These are phyloP conservation scores for Steinernema feltiae DNA, from an alignment of 1,140 invertebrate genomes.

Conservation along the genomic window DNA sequence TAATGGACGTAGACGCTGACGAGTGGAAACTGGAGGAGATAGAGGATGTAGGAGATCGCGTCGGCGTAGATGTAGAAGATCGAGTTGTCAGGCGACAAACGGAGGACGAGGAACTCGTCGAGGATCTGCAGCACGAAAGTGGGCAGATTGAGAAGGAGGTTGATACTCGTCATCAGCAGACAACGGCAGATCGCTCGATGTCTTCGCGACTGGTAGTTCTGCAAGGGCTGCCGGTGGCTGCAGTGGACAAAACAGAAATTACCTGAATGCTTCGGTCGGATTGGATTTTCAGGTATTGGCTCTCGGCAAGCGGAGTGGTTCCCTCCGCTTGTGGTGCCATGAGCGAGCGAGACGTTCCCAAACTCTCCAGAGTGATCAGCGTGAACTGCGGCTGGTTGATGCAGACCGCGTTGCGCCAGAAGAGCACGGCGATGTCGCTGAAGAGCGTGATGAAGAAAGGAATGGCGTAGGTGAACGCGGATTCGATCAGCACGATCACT, in stretches of 20 bases:
- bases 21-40: constrained; percentile 27
- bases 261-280: constrained; percentile 26
- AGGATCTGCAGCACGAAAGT: constrained; percentile 27
- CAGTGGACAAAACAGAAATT: neutral
- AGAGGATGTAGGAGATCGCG: constrained; percentile 28
- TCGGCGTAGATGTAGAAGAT: constrained; percentile 25
- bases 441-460: constrained; percentile 27
- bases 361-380: constrained; percentile 24
- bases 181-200: constrained; percentile 27
- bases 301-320: constrained; percentile 9
- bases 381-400: constrained; percentile 26
- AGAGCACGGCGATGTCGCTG: constrained; percentile 21
- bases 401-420: constrained; percentile 21
- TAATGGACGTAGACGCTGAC: constrained; percentile 26
- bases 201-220: neutral
- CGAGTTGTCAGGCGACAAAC: neutral
- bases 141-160: constrained; percentile 24
- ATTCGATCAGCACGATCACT: constrained; percentile 23
- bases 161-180: constrained; percentile 29
- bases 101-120: constrained; percentile 23
- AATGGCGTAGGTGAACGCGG: constrained; percentile 24
- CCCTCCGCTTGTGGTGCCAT: neutral
- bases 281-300: constrained; percentile 27
- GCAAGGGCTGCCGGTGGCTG: neutral
- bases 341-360: constrained; percentile 8